Evolutionary conservation across 2,113 vertebrate genomes (phyloP).

Genomic region (Oplegnathus fasciatus): DNA sequence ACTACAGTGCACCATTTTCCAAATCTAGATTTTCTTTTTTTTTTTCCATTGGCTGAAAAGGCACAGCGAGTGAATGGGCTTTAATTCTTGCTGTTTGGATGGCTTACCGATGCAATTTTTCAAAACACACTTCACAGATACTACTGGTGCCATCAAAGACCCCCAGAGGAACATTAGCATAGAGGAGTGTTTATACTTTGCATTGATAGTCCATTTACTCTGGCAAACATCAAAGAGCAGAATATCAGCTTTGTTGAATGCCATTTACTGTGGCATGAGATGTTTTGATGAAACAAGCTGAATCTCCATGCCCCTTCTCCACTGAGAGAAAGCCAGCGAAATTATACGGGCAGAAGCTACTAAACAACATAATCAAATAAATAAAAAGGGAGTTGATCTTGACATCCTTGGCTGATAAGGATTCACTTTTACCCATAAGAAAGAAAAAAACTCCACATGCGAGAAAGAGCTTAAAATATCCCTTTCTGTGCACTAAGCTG

Average conservation of each 20-base stretch:
- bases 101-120: conserved; percentile 79
- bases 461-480: conserved; percentile 21
- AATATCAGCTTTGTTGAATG: conserved; percentile 73
- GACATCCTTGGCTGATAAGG: conserved; percentile 32
- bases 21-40: conserved; percentile 36
- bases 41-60: conserved; percentile 42
- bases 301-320: conserved; percentile 41
- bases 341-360: conserved; percentile 15
- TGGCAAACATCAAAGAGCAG: conserved; percentile 78
- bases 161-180: conserved; percentile 77
- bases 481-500: background rate
- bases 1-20: conserved; percentile 46
- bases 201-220: conserved; percentile 83
- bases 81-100: conserved; percentile 75
- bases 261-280: conserved; percentile 67
- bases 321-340: conserved; percentile 29
- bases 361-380: conserved; percentile 48
- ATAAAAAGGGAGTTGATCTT: conserved; percentile 53
- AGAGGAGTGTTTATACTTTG: conserved; percentile 77
- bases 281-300: conserved; percentile 68
- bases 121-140: conserved; percentile 79
- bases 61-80: conserved; percentile 58
- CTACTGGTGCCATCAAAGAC: conserved; percentile 76
- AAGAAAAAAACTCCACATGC: background rate
- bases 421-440: conserved; percentile 29